Conservation (phyloP, 2,797 vertebrate genomes). For the Rousettus madagascariensis region DNA sequence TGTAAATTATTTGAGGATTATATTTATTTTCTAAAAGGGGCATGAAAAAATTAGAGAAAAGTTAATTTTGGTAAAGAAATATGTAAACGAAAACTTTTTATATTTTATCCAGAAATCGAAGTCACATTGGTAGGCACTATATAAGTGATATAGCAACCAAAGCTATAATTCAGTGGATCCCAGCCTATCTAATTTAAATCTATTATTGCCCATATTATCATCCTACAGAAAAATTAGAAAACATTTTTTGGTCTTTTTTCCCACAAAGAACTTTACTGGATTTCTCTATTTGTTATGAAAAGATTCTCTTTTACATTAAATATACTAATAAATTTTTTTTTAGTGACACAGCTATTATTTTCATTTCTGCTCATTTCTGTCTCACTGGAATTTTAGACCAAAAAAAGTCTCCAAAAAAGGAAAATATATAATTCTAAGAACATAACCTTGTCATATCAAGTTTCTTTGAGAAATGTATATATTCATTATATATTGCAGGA, state of each 20-base stretch:
- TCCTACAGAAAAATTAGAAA: constrained; percentile 23
- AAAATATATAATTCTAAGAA: constrained; percentile 47
- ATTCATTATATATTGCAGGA: constrained; percentile 45
- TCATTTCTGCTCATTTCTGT: constrained; percentile 50
- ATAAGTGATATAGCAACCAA: neutral
- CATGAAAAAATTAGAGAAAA: neutral
- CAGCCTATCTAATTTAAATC: neutral
- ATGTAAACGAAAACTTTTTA: neutral
- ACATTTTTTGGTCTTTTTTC: neutral
- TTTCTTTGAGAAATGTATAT: constrained; percentile 20
- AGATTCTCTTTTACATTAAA: constrained; percentile 47
- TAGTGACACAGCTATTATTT: constrained; percentile 58
- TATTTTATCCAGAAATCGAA: constrained; percentile 3
- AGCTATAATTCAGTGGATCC: neutral
- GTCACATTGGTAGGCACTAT: neutral
- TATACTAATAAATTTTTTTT: constrained; percentile 37
- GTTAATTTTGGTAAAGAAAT: constrained; percentile 6
- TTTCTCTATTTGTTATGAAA: constrained; percentile 58
- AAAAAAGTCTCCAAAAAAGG: constrained; percentile 55
- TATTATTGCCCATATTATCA: neutral
- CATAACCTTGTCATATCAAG: constrained; percentile 38
- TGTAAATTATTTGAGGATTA: neutral
- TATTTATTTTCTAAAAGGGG: neutral
- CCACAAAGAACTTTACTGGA: neutral
- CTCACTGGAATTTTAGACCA: constrained; percentile 48